Percentiles rank a stretch among this genome's conserved stretches.
These are phyloP conservation scores for Galleria mellonella DNA, from an alignment of 1,140 invertebrate species.

Conservation along the genomic window DNA sequence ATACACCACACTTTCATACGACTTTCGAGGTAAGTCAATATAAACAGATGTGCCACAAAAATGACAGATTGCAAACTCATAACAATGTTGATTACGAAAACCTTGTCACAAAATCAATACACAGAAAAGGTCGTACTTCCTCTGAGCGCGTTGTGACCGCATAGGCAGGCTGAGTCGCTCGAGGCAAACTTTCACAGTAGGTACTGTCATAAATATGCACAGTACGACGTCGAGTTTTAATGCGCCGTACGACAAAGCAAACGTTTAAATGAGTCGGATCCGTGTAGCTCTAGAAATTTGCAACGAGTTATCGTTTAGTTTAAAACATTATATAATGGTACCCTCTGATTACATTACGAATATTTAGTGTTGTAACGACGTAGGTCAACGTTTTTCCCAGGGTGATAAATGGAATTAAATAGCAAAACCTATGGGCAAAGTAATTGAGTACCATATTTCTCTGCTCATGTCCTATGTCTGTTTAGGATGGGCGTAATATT, in stretches of 20 bases:
- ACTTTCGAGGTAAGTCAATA: constrained; percentile 20
- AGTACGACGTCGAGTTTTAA: constrained; percentile 12
- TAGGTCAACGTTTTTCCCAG: too few relatives aligned
- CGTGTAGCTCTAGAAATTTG: constrained; percentile 28
- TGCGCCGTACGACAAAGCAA: constrained; percentile 26
- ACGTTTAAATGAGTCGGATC: constrained; percentile 32
- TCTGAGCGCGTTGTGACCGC: neutral
- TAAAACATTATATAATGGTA: constrained; percentile 7
- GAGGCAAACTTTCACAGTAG: constrained; percentile 39
- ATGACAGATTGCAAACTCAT: neutral
- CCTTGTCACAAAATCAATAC: constrained; percentile 6
- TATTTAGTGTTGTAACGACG: too few relatives aligned
- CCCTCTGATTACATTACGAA: too few relatives aligned
- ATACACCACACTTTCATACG: constrained; percentile 17
- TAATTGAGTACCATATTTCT: too few relatives aligned
- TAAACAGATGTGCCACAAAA: neutral
- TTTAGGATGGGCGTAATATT: too few relatives aligned
- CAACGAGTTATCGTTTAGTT: neutral
- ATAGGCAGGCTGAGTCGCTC: constrained; percentile 1
- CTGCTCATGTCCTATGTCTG: too few relatives aligned
- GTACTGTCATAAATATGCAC: constrained; percentile 46
- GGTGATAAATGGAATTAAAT: too few relatives aligned
- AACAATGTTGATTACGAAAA: constrained; percentile 3
- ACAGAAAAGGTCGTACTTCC: constrained; percentile 6
- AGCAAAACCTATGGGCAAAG: too few relatives aligned